Conservation (phyloP, 2,888 invertebrate species). For the Tupiocoris notatus region DNA sequence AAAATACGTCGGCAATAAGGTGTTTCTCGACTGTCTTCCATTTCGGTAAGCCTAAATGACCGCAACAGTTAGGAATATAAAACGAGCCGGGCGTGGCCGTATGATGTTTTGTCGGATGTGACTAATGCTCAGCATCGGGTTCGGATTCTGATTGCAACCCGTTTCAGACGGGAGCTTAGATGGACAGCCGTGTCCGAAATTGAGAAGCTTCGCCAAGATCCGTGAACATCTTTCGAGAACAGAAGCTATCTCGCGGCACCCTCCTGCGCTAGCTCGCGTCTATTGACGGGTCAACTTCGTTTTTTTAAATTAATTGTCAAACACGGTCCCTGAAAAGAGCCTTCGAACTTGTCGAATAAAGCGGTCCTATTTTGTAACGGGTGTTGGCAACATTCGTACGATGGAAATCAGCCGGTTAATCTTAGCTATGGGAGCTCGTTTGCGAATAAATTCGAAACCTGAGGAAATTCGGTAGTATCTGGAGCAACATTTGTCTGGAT, state of each 20-base stretch:
- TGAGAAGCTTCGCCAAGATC: conserved; percentile 8
- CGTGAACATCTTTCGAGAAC: conserved; percentile 25
- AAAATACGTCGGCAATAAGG: too few species aligned
- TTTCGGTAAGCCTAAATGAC: not conserved
- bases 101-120: conserved; percentile 37
- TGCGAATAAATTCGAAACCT: too few species aligned
- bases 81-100: conserved; percentile 30
- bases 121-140: conserved; percentile 35
- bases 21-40: too few species aligned
- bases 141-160: conserved; percentile 29
- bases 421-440: too few species aligned
- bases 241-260: conserved; percentile 22
- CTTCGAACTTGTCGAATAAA: conserved; percentile 2
- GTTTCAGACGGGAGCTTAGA: conserved; percentile 15
- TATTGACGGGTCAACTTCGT: conserved; percentile 22
- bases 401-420: too few species aligned
- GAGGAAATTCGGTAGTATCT: too few species aligned
- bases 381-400: too few species aligned
- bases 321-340: conserved; percentile 22
- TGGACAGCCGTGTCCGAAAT: conserved; percentile 14
- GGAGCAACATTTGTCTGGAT: too few species aligned
- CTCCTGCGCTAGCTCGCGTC: not conserved
- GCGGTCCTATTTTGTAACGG: not conserved
- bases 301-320: conserved; percentile 34
- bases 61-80: conserved; percentile 24